phyloP scores from a whole-genome alignment of 92 coral and sea anemone species.

The Actinostola sp. region DNA sequence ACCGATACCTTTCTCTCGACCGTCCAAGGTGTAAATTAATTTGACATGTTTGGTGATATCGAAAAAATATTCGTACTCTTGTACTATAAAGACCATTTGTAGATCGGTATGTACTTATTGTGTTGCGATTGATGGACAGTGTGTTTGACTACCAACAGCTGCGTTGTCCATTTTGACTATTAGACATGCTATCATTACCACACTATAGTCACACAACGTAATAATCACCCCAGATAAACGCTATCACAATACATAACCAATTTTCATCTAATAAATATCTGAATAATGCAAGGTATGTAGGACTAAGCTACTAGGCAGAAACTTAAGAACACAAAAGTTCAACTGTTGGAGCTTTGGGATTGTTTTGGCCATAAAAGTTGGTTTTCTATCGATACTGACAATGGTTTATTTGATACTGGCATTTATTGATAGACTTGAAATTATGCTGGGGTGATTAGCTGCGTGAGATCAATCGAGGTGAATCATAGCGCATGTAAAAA shows the following conservation, averaged over 20 bases:
- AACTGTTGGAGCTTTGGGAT: neutral
- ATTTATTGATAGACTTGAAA: neutral
- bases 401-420: conserved; percentile 1
- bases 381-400: conserved; percentile 14
- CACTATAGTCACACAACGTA: conserved; percentile 13
- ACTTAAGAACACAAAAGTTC: neutral
- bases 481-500: neutral
- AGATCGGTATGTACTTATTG: neutral
- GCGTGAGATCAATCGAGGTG: no score
- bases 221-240: neutral
- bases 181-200: conserved; percentile 16
- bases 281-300: neutral
- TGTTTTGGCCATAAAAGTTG: conserved; percentile 3
- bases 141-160: neutral
- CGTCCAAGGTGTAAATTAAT: neutral
- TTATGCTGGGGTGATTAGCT: neutral
- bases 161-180: conserved; percentile 15
- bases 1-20: conserved; percentile 5
- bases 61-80: neutral
- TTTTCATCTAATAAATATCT: neutral
- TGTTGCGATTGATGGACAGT: neutral
- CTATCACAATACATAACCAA: neutral
- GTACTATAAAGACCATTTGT: neutral
- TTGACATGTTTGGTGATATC: neutral
- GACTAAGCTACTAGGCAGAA: no score